Base-by-base conservation (phyloP, 1,140 invertebrate genomes). In the Mizuhopecten yessoensis region DNA sequence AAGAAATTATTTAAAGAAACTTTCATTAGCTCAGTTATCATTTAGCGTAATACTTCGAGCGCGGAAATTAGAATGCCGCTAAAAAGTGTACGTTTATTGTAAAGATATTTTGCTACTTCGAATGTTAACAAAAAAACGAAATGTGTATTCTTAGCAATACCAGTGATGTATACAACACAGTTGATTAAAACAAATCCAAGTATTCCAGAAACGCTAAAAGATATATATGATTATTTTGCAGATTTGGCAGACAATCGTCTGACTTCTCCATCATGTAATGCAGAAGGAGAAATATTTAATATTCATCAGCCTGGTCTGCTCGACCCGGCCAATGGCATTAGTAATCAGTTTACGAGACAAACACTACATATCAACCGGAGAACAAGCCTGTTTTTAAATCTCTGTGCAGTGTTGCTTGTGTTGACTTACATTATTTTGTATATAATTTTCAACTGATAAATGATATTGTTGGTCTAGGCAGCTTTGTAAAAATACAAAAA, bases 301-400 rank as follows among this genome's bases (percentile, higher is more conserved):
- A n/a, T n/a, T n/a, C n/a, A n/a, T n/a, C n/a, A n/a, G n/a, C n/a
- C n/a, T n/a, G n/a, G n/a, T n/a, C n/a, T n/a, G n/a, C n/a, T n/a
- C n/a, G n/a, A n/a, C n/a, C 20, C 45, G 20, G 45, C 5, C 34
- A 23, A 9, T 36, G 90, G 11, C 75, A 23, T 34, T 23, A n/a
- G 17, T 34, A 86, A 13, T 39, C 36, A 29, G 20, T 39, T 33
- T 34, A 34, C 33, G 36, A 88, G 49, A 88, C 34, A 57, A 36
- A 92, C 90, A 88, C 87, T 92, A 7, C 88, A 90, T 34, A 90
- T 92, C 23, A 87, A 88, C 34, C 23, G 34, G 11, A 86, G 17
- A 34, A 88, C 86, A 2, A 92, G 90, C 45, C 39, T 90, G 34
- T 92, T 92, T 36, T 86, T 92, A 7, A 90, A 92, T 34, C 88